Percentiles rank a stretch among this genome's conserved stretches.
phyloP scores from a whole-genome alignment of 2,113 vertebrate genomes.

The Phylloscopus whistleri region DNA sequence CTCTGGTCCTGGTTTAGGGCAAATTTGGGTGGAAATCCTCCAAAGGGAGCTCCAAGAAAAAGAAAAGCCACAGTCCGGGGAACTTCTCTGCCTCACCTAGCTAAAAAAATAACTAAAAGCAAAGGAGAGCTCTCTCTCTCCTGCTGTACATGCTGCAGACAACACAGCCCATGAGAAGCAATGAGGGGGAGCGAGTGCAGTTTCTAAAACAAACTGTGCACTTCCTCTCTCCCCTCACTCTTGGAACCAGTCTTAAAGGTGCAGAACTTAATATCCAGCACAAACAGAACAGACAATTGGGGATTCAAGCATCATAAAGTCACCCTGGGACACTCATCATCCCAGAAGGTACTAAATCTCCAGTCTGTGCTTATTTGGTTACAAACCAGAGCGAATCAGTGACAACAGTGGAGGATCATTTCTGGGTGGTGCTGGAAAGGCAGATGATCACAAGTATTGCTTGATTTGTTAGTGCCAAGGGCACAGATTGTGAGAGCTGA shows the following conservation, averaged over 20 bases:
- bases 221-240: fast-evolving
- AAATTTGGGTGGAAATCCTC: background rate
- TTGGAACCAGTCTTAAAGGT: background rate
- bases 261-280: background rate
- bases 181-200: background rate
- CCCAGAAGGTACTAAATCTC: background rate
- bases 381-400: background rate
- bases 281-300: background rate
- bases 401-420: background rate
- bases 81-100: background rate
- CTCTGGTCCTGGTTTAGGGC: background rate
- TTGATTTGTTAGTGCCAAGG: fast-evolving
- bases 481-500: background rate
- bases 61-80: background rate
- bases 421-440: background rate
- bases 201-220: fast-evolving
- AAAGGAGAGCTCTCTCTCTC: background rate
- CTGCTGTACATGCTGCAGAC: fast-evolving
- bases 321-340: background rate
- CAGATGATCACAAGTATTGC: fast-evolving
- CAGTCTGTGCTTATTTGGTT: background rate
- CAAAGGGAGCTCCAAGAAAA: background rate
- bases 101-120: background rate
- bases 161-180: background rate
- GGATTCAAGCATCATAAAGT: no score